Percentiles rank a stretch among this genome's conserved stretches.
phyloP scores from a whole-genome alignment of 2,888 invertebrate genomes.

The Bursaphelenchus okinawaensis region DNA sequence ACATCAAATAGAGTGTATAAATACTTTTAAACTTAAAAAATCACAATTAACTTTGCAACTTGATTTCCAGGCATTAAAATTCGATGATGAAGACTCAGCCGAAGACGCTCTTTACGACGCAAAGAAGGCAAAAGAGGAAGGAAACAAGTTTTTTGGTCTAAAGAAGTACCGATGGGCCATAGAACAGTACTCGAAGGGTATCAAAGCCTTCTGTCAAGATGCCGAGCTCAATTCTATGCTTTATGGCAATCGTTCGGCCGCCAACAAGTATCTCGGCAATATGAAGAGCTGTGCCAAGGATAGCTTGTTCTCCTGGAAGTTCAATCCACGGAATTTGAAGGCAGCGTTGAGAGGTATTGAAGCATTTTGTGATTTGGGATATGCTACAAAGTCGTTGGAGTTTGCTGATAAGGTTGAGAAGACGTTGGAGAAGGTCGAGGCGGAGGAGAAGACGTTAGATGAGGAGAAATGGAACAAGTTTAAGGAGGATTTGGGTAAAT shows the following conservation, averaged over 20 bases:
- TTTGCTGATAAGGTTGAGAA: slow-evolving; percentile 39
- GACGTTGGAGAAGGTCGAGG: slow-evolving; percentile 24
- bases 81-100: slow-evolving; percentile 62
- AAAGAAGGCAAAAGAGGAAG: slow-evolving; percentile 83
- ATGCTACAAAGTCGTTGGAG: slow-evolving; percentile 35
- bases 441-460: slow-evolving; percentile 3
- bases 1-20: not conserved
- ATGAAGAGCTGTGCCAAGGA: slow-evolving; percentile 65
- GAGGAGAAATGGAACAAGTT: slow-evolving; percentile 3
- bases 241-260: slow-evolving; percentile 84
- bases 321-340: slow-evolving; percentile 64
- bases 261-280: slow-evolving; percentile 73
- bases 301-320: slow-evolving; percentile 72
- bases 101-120: slow-evolving; percentile 72
- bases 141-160: slow-evolving; percentile 86
- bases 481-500: not conserved
- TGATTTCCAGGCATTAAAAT: slow-evolving; percentile 86
- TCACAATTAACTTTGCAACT: too few species aligned
- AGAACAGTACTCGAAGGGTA: slow-evolving; percentile 75
- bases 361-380: slow-evolving; percentile 43
- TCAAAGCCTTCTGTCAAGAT: slow-evolving; percentile 65
- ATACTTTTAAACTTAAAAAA: not conserved
- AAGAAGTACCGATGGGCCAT: slow-evolving; percentile 86
- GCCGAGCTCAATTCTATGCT: slow-evolving; percentile 74
- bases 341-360: slow-evolving; percentile 64